Conservation (phyloP, 2,888 invertebrate species). For the Lepetodrilus schrolli region DNA sequence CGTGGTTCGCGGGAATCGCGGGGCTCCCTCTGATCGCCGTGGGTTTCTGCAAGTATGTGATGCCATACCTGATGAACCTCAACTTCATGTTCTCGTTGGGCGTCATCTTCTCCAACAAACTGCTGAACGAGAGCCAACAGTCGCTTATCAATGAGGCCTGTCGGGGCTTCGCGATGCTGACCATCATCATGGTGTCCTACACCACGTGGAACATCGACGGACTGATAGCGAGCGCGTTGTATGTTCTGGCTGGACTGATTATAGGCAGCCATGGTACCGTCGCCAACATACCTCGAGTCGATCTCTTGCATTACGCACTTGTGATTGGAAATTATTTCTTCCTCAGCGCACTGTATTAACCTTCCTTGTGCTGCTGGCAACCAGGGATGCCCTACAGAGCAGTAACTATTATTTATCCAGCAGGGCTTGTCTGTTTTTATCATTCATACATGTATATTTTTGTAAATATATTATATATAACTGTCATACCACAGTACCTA, state of each 20-base stretch:
- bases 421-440: too few species aligned
- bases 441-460: too few species aligned
- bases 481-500: too few species aligned
- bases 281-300: constrained; percentile 58
- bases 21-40: constrained; percentile 64
- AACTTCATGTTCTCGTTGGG: constrained; percentile 51
- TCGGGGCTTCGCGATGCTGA: constrained; percentile 65
- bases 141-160: constrained; percentile 56
- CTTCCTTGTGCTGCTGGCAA: too few species aligned
- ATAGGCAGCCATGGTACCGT: constrained; percentile 61
- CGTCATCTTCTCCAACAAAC: constrained; percentile 49
- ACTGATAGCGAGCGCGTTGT: constrained; percentile 53
- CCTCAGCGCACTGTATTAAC: constrained; percentile 38
- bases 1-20: constrained; percentile 60
- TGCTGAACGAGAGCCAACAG: constrained; percentile 49
- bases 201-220: constrained; percentile 58
- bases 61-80: constrained; percentile 52
- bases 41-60: constrained; percentile 56
- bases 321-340: constrained; percentile 63
- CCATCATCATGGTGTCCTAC: constrained; percentile 55
- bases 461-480: too few species aligned
- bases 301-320: constrained; percentile 67
- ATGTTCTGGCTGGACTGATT: constrained; percentile 59
- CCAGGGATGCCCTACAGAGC: too few species aligned
- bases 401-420: too few species aligned